A percentile compares a stretch with the other conserved stretches of the same genome.
phyloP scores from a whole-genome alignment of 2,888 invertebrate genomes.

The Ochropacha duplaris region DNA sequence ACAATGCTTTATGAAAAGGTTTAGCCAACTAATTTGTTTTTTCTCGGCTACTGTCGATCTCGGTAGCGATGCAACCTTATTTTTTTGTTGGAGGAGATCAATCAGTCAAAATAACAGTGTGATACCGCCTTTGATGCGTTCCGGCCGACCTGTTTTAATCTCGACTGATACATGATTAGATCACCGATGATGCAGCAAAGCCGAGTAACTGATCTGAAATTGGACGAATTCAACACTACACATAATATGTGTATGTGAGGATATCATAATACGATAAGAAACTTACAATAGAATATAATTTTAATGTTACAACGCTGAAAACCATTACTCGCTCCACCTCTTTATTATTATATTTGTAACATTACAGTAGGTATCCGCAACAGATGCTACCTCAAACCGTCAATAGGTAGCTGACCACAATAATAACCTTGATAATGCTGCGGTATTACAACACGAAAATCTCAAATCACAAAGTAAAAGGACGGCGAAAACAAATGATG shows the following conservation, averaged over 20 bases:
- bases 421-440: constrained; percentile 29
- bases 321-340: background rate
- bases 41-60: constrained; percentile 82
- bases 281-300: too few species aligned
- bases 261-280: constrained; percentile 15
- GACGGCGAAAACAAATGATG: constrained; percentile 63
- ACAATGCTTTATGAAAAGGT: constrained; percentile 82
- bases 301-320: too few species aligned
- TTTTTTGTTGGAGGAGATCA: constrained; percentile 79
- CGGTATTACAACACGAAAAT: constrained; percentile 43
- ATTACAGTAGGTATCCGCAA: too few species aligned
- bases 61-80: constrained; percentile 75
- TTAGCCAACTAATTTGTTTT: constrained; percentile 83
- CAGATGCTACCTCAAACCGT: constrained; percentile 10
- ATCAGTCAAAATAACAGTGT: constrained; percentile 84
- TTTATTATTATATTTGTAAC: too few species aligned
- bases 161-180: constrained; percentile 81
- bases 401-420: constrained; percentile 46
- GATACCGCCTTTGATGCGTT: constrained; percentile 82
- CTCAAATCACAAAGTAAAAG: constrained; percentile 39
- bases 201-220: constrained; percentile 74
- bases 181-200: constrained; percentile 80
- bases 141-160: constrained; percentile 81
- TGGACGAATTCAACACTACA: constrained; percentile 61
- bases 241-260: constrained; percentile 50